Conservation (phyloP, 2,888 invertebrate species). For the Blastobasis adustella region DNA sequence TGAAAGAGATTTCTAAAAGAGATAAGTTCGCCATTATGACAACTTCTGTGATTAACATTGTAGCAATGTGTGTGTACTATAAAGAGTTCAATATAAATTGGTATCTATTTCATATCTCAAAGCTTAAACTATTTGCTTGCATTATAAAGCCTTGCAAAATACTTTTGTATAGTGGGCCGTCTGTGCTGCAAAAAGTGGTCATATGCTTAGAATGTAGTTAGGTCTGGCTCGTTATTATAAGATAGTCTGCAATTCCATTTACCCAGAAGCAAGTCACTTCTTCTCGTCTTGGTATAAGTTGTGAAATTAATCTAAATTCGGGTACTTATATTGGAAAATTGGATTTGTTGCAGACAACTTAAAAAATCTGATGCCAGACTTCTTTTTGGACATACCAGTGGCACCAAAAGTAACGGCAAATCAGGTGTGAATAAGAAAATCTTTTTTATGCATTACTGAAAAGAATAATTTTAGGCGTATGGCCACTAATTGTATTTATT, state of each 20-base stretch:
- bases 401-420: constrained; percentile 26
- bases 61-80: no score
- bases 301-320: no score
- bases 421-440: constrained; percentile 40
- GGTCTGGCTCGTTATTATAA: constrained; percentile 1
- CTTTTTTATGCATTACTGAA: not conserved
- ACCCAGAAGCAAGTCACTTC: not conserved
- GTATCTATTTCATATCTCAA: no score
- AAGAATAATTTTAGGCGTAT: not conserved
- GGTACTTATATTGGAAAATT: constrained; percentile 23
- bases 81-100: no score
- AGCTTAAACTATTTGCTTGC: no score
- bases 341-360: constrained; percentile 71
- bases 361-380: constrained; percentile 86
- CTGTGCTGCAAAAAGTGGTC: constrained; percentile 18
- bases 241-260: not conserved
- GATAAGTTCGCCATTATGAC: no score
- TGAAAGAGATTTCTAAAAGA: no score
- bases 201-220: constrained; percentile 12
- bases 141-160: no score
- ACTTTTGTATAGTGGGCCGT: no score
- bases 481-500: no score
- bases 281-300: constrained; percentile 7
- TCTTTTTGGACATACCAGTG: constrained; percentile 81
- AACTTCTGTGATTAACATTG: no score